Evolutionary conservation across 2,888 invertebrate species (phyloP).

Genomic region (Rhagophthalmus giganteus): DNA sequence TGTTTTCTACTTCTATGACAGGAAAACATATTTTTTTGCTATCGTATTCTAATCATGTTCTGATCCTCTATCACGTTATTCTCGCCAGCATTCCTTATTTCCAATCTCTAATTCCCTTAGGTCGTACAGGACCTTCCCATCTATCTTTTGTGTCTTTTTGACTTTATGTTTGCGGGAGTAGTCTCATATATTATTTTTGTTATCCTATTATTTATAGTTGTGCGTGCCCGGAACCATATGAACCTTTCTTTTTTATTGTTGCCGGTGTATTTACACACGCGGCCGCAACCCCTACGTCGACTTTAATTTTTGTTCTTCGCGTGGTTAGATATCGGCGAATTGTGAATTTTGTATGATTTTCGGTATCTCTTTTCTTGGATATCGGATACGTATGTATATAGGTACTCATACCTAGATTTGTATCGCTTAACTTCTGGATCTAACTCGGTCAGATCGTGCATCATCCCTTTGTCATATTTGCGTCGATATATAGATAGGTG

Average conservation of each 20-base stretch:
- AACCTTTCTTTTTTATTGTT: neutral
- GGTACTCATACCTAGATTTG: too few species aligned
- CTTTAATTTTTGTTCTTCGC: neutral
- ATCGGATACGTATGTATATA: too few species aligned
- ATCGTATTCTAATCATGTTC: neutral
- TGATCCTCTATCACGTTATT: neutral
- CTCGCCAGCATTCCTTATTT: neutral
- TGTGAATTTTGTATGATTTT: too few species aligned
- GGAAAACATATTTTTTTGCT: neutral
- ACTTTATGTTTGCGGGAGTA: neutral
- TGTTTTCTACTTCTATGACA: too few species aligned
- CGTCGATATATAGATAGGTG: too few species aligned
- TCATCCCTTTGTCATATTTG: too few species aligned
- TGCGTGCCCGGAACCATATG: neutral
- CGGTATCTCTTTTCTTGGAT: too few species aligned
- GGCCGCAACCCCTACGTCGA: neutral
- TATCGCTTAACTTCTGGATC: too few species aligned
- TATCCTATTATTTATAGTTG: conserved; percentile 1
- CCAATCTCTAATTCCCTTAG: neutral
- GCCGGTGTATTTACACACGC: neutral
- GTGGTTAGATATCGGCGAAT: neutral
- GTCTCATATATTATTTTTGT: neutral
- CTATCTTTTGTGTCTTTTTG: conserved; percentile 1
- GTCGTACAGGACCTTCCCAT: neutral
- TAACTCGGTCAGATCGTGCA: too few species aligned